Evolutionary conservation across 2,113 vertebrate genomes (phyloP), one percentile per base, ranked within the genome.

Genomic region (Nycticebus coucang): DNA sequence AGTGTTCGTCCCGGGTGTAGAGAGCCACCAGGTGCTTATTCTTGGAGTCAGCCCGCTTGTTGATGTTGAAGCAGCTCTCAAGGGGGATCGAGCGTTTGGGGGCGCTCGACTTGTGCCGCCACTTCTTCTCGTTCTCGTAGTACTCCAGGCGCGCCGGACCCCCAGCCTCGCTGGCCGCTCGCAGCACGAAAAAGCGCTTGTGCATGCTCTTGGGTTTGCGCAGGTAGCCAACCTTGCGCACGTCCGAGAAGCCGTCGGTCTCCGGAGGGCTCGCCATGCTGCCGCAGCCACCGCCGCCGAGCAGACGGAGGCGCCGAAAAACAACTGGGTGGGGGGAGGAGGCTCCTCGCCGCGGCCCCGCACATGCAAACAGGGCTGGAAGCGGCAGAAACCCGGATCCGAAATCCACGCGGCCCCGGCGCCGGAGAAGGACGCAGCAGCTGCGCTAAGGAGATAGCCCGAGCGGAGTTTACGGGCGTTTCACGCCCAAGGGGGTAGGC

Each of bases 161-260:
- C 97, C 99, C 99, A 21, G 98, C 98, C 97, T 99, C 98, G 96
- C 99, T 99, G 96, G 99, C 98, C 83, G 98, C 98, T 97, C 99
- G 98, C 97, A 99, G 98, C 95, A 99, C 99, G 96, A 99, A 99
- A 98, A 99, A 99, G 95, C 99, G 99, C 98, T 99, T 99, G 98
- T 99, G 99, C 99, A 99, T 99, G 98, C 99, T 99, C 98, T 99
- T 99, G 97, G 99, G 99, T 98, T 99, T 99, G 98, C 99, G 99
- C 98, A 99, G 98, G 98, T 99, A 99, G 97, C 99, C 99, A 98
- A 99, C 99, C 98, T 99, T 99, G 97, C 98, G 99, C 98, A 99
- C 99, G 98, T 99, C 99, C 14, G 99, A 99, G 98, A 99, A 99
- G 98, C 99, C 98, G 87, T 99, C 98, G 96, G 98, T 98, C 33